Conservation (phyloP, 1,140 invertebrate species). For the Meloidogyne hapla region DNA sequence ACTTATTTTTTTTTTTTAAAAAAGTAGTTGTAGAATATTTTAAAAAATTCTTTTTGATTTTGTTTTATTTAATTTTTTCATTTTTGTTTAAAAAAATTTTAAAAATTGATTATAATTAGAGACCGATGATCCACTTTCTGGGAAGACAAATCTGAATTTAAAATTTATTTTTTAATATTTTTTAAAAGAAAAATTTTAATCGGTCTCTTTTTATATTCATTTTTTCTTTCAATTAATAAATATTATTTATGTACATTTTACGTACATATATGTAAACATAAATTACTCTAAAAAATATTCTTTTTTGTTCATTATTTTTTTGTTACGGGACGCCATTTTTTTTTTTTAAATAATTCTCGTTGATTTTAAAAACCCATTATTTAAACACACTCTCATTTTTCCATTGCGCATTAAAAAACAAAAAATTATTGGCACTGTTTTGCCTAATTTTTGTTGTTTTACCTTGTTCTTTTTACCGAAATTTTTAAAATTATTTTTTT, state of each 20-base stretch:
- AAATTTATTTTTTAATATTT: too few species aligned
- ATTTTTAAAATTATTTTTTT: too few species aligned
- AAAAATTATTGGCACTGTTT: neutral
- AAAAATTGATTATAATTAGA: neutral
- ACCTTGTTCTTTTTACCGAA: neutral
- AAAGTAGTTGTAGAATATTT: neutral
- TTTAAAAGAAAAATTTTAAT: too few species aligned
- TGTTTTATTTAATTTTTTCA: neutral
- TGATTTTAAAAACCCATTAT: conserved; percentile 1
- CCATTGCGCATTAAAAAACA: neutral
- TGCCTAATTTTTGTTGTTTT: neutral
- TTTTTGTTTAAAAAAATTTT: neutral
- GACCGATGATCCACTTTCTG: too few species aligned
- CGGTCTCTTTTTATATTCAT: too few species aligned
- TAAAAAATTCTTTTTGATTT: neutral
- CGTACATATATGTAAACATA: neutral
- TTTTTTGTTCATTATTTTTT: neutral
- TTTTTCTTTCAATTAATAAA: neutral
- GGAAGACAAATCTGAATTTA: too few species aligned
- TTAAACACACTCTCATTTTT: neutral
- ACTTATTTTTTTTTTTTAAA: conserved; percentile 6
- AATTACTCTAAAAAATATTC: neutral
- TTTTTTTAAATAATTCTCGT: neutral
- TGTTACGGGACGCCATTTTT: neutral
- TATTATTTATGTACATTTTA: neutral